Base-by-base conservation (phyloP, 2,888 invertebrate genomes). In the Amiota mariae region DNA sequence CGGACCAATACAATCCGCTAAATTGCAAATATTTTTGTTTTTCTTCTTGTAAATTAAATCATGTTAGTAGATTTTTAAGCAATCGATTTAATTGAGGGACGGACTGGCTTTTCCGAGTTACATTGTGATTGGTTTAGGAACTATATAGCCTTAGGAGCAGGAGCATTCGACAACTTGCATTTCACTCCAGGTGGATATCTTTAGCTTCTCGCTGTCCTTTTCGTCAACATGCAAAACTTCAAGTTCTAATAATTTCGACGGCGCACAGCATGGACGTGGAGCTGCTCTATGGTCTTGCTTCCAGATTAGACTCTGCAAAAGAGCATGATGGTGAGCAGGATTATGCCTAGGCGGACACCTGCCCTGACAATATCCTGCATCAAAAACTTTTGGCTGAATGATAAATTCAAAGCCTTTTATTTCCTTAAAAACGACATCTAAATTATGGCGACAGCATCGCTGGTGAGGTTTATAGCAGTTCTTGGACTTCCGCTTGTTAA, bases 121-220 rank as follows among this genome's bases (percentile, higher is more conserved):
- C 48, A 13, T 36, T 56, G 54, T n/a, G 36, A 15, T 12, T 66
- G 47, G 64, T 47, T 68, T 68, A 68, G 68, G 68, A 54, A 36
- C 56, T 48, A 48, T 48, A 8, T 49, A 15, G 36, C 18, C 49
- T 89, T 91, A 94, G 81, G 93, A 93, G 88, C 94, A 94, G 74
- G 94, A 94, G 88, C 94, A 94, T 88, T 94, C 94, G 72, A 93
- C 88, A 61, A 94, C 94, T 82, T 92, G 91, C 92, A 94, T 94
- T 82, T 94, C 93, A 81, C 92, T 92, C 94, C 94, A 94, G 72
- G 92, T 92, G 71, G 93, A 92, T 61, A 94, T 92, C 82, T 93
- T 92, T 64, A 94, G 89, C 85, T 92, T 92, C 51, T 91, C 91
- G 46, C 91, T 90, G 80, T 93, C 91, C 76, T 92, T 91, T 79